A percentile compares a stretch with the other conserved stretches of the same genome.
Evolutionary conservation across 2,888 invertebrate species (phyloP).

Genomic region (Hyalella azteca): DNA sequence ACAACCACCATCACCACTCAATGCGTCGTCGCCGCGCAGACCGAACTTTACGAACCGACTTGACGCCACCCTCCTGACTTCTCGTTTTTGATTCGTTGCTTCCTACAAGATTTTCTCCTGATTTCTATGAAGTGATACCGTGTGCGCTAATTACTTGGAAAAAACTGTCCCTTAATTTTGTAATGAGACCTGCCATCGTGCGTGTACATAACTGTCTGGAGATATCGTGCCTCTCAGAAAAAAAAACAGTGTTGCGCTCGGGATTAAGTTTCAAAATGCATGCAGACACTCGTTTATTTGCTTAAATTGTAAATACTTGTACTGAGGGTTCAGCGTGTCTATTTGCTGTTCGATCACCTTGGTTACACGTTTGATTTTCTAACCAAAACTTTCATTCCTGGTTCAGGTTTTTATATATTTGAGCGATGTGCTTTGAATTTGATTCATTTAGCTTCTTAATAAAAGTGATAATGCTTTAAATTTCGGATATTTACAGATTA

Average conservation of each 20-base stretch:
- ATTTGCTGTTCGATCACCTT: slow-evolving; percentile 10
- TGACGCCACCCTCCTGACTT: not conserved
- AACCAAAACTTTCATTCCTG: slow-evolving; percentile 29
- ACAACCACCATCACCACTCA: slow-evolving; percentile 5
- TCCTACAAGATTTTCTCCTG: slow-evolving; percentile 22
- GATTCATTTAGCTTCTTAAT: slow-evolving; percentile 11
- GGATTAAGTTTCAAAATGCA: slow-evolving; percentile 35
- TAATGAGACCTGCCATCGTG: slow-evolving; percentile 31
- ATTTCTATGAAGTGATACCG: slow-evolving; percentile 15
- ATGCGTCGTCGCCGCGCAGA: not conserved
- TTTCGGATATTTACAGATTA: slow-evolving; percentile 23
- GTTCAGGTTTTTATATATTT: slow-evolving; percentile 20
- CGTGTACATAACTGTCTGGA: slow-evolving; percentile 15
- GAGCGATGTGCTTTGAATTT: slow-evolving; percentile 26
- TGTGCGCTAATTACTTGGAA: slow-evolving; percentile 27
- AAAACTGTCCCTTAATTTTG: slow-evolving; percentile 2
- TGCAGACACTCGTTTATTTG: slow-evolving; percentile 35
- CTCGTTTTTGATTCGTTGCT: slow-evolving; percentile 20
- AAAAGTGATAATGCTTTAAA: slow-evolving; percentile 21
- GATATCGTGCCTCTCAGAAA: slow-evolving; percentile 3
- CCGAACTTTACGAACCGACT: slow-evolving; percentile 1
- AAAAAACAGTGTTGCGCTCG: slow-evolving; percentile 37
- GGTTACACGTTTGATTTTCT: not conserved
- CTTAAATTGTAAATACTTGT: not conserved
- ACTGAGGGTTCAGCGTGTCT: slow-evolving; percentile 21